Evolutionary conservation across 2,888 invertebrate genomes (phyloP), one percentile per base, ranked within the genome.

Genomic region (Chymomyza caudatula): DNA sequence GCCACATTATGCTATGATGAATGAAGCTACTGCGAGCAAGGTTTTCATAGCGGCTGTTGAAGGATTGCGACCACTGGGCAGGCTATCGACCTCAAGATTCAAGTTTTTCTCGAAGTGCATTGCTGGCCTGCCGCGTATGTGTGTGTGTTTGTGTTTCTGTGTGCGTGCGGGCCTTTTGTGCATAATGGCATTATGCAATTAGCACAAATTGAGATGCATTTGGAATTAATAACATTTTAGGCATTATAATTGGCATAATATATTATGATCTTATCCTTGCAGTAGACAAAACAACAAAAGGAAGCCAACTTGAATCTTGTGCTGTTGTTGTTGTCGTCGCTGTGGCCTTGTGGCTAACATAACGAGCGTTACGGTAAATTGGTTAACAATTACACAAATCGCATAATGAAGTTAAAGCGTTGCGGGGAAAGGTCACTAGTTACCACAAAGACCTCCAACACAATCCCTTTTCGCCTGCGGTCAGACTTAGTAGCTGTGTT

Each of bases 371-470:
- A 69, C 67, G 77, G 69, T 69, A 83, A 71, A 70, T 73, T 73
- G 68, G 78, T 70, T 80, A 85, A 80, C 81, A 81, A 85, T 78
- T 84, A 71, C 64, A 80, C 71, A 84, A 85, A 85, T 78, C 78
- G 65, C 76, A 81, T 84, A 71, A 81, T 85, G 82, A 76, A 81
- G 81, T 81, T 78, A 63, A 68, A 58, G 63, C 20, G 13, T 11
- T 20, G 51, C 22, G 20, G 1, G 29, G 11, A 2, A 11, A 25
- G 3, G 25, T 25, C 25, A 25, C 25, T 25, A 5, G 25, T 25
- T n/a, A n/a, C n/a, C n/a, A n/a, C n/a, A n/a, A n/a, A n/a, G n/a
- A n/a, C 11, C 2, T 37, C 29, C 11, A 11, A 37, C 8, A 11
- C 29, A 8, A 37, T 11, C 29, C 29, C 1, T 37, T 37, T 37